phyloP scores from a whole-genome alignment of 2,797 vertebrate genomes.

The Accipiter minullus region DNA sequence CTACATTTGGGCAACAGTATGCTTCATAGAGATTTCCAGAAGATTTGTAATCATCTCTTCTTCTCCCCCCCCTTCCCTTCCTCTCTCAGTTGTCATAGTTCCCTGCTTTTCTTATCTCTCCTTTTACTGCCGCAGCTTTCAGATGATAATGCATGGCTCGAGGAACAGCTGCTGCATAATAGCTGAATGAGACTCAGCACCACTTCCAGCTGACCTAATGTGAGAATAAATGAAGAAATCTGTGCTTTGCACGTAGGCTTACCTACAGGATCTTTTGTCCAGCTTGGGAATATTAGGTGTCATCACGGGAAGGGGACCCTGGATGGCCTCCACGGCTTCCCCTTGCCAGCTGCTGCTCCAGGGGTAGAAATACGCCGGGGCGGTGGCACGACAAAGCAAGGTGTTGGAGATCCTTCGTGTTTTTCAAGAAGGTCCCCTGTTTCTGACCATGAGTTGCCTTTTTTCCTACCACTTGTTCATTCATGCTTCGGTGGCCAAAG shows the following conservation, averaged over 20 bases:
- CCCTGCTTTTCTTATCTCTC: slow-evolving; percentile 52
- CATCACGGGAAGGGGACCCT: accelerated
- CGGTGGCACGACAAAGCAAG: neutral
- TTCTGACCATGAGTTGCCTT: neutral
- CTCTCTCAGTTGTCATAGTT: slow-evolving; percentile 51
- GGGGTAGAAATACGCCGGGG: accelerated
- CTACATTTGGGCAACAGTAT: neutral
- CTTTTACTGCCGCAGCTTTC: slow-evolving; percentile 12
- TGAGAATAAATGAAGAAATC: neutral
- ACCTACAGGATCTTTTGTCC: neutral
- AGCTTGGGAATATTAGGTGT: accelerated
- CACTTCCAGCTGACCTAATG: neutral
- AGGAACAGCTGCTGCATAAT: slow-evolving; percentile 32
- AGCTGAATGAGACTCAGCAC: neutral
- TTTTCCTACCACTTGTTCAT: neutral
- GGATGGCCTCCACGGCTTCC: neutral
- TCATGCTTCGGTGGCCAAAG: accelerated
- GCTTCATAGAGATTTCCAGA: slow-evolving; percentile 3
- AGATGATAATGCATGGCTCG: neutral
- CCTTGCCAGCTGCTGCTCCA: neutral
- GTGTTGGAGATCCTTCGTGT: neutral
- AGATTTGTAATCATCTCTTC: neutral
- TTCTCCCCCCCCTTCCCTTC: neutral
- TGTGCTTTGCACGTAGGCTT: neutral
- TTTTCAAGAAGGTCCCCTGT: neutral